Conservation (phyloP, 2,888 invertebrate genomes). For the Tromatobia lineatoria region DNA sequence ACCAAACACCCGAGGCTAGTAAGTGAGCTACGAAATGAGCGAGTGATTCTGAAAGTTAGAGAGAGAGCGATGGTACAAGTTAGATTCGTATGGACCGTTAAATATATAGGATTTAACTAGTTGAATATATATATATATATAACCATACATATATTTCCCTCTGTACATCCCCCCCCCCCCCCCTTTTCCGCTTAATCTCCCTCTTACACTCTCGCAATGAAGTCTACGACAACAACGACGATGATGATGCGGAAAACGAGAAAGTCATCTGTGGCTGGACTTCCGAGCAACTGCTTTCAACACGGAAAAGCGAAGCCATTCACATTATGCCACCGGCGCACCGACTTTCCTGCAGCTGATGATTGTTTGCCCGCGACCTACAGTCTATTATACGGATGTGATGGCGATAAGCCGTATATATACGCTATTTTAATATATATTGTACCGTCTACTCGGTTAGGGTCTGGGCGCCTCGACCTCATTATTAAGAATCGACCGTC, state of each 20-base stretch:
- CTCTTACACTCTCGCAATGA: not conserved
- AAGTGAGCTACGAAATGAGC: slow-evolving; percentile 19
- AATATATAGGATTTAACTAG: slow-evolving; percentile 13
- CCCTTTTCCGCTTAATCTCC: not conserved
- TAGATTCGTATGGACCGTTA: not conserved
- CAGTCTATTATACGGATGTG: slow-evolving; percentile 17
- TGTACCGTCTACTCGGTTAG: not conserved
- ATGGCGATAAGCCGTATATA: slow-evolving; percentile 8
- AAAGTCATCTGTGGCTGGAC: slow-evolving; percentile 1
- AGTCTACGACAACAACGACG: not conserved
- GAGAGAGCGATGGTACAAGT: not conserved
- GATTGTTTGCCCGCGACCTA: slow-evolving; percentile 45
- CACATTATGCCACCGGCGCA: slow-evolving; percentile 53
- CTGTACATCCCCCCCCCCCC: not conserved
- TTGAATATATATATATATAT: not conserved
- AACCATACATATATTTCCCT: not conserved
- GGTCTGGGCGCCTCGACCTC: slow-evolving; percentile 40
- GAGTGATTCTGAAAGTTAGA: slow-evolving; percentile 31
- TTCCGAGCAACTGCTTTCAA: slow-evolving; percentile 42
- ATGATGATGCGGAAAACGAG: not conserved
- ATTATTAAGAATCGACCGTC: slow-evolving; percentile 59
- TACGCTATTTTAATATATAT: slow-evolving; percentile 3
- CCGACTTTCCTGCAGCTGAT: slow-evolving; percentile 17
- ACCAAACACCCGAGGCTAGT: not conserved
- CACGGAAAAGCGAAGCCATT: slow-evolving; percentile 52